phyloP scores from a whole-genome alignment of 2,113 vertebrate species.

The Mastomys coucha region DNA sequence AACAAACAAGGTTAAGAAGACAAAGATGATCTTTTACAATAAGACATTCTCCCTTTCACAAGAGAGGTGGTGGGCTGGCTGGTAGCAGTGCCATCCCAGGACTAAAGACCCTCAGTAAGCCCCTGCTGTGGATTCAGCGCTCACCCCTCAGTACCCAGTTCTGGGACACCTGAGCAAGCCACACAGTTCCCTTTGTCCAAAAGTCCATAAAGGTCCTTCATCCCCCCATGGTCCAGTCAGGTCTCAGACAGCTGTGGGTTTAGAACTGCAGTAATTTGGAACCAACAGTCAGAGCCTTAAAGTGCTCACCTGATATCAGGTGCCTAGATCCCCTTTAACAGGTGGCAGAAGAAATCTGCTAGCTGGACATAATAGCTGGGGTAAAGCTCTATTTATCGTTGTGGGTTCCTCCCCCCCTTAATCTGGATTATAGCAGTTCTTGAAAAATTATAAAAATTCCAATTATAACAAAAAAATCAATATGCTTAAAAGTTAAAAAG shows the following conservation, averaged over 20 bases:
- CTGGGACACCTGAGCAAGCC: background rate
- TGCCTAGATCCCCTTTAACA: background rate
- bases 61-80: background rate
- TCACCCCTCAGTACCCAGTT: background rate
- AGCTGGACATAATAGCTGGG: too few relatives aligned
- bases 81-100: too few relatives aligned
- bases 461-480: conserved; percentile 20
- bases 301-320: background rate
- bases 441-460: background rate
- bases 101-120: background rate
- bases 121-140: background rate
- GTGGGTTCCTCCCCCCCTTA: background rate
- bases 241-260: background rate
- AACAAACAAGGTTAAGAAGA: background rate
- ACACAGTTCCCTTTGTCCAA: background rate
- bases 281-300: background rate
- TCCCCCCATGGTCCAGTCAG: background rate
- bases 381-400: background rate
- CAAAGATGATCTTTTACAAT: background rate
- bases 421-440: background rate
- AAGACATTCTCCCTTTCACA: background rate
- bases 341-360: background rate
- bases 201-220: background rate
- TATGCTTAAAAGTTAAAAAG: background rate
- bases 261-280: background rate